Evolutionary conservation across 1,140 invertebrate genomes (phyloP).

Genomic region (Nephila pilipes): DNA sequence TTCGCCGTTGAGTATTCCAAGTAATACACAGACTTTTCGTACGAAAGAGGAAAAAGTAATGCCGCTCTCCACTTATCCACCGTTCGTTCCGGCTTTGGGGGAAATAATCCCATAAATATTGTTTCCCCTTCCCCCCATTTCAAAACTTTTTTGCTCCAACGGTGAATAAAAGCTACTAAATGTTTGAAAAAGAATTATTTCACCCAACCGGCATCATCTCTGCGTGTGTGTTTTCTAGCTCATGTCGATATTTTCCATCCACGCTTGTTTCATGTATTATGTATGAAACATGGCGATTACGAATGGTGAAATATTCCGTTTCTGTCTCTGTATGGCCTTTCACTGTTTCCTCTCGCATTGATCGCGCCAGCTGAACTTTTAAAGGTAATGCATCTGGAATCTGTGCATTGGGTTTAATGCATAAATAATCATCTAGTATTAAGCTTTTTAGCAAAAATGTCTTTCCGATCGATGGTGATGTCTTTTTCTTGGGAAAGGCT

Average conservation of each 20-base stretch:
- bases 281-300: constrained; percentile 13
- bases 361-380: constrained; percentile 12
- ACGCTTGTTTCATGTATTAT: constrained; percentile 31
- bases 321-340: background rate
- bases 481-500: background rate
- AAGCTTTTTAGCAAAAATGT: constrained; percentile 12
- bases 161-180: background rate
- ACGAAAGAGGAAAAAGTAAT: background rate
- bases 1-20: background rate
- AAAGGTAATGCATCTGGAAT: constrained; percentile 1
- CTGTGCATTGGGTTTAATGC: constrained; percentile 24
- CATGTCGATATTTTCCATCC: constrained; percentile 12
- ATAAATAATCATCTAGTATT: constrained; percentile 14
- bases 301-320: constrained; percentile 30
- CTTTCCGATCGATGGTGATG: background rate
- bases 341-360: background rate
- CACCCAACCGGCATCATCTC: background rate
- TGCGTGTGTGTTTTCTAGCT: background rate
- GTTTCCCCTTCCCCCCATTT: background rate
- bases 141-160: background rate
- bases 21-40: background rate
- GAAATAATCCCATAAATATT: background rate
- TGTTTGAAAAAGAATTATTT: background rate
- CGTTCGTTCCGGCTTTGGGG: background rate
- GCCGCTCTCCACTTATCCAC: background rate